Evolutionary conservation across 2,888 invertebrate genomes (phyloP), one percentile per base, ranked within the genome.

Genomic region (Euplexia lucipara): DNA sequence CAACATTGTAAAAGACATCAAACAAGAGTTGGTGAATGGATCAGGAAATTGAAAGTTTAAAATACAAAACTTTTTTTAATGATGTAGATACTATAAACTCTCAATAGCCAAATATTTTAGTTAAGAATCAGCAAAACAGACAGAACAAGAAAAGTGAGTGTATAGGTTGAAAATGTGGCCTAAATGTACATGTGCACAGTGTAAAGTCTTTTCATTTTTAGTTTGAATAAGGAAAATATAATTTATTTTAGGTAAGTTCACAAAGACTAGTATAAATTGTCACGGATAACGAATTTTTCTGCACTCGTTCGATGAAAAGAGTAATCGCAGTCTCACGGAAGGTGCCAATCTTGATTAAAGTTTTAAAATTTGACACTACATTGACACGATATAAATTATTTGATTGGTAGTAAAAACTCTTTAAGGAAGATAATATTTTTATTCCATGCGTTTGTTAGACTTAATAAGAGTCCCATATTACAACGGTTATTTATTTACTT

Each of bases 221-320:
- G 47, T 70, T 32, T 18, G 1, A 64, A 16, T 30, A 1, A 30
- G n/a, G n/a, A n/a, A n/a, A n/a, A n/a, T n/a, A 22, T n/a, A 8
- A 4, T 5, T 34, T 16, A 14, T 30, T 0, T 3, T 58, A 44
- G 39, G 7, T 22, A 42, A 42, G 22, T 42, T 47, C 7, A 32
- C 16, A 75, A 30, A 58, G 52, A 73, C 72, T 76, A 58, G 61
- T 70, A 73, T 76, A 45, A 73, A 73, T 76, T 76, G 71, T 35
- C 18, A 60, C 45, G 34, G 39, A 16, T 20, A 39, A 10, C 3
- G 41, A 30, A 39, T 4, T 4, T 35, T 35, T 10, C 18, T 20
- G 30, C 14, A 35, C 14, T 37, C 14, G 14, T 20, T 42, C 37
- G n/a, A 32, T 16, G 20, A 20, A 16, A 62, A 34, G 42, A 8